A percentile compares a stretch with the other conserved stretches of the same genome.
Evolutionary conservation across 2,797 vertebrate genomes (phyloP).

Genomic region (Paramormyrops hopkinsi): DNA sequence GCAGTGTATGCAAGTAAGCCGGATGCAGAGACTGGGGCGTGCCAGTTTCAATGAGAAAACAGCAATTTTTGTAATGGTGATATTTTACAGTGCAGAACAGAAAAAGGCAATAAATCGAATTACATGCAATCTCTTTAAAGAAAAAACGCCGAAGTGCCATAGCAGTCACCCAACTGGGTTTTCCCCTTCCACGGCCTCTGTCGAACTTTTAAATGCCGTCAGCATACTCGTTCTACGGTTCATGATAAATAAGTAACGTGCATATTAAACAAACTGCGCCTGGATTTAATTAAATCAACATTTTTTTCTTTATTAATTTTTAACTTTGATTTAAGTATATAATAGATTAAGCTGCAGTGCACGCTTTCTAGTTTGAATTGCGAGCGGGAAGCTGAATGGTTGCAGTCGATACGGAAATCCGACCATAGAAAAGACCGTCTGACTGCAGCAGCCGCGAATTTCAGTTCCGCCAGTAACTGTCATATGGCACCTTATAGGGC

Average conservation of each 20-base stretch:
- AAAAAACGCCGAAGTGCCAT: neutral
- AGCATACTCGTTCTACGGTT: neutral
- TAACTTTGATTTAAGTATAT: neutral
- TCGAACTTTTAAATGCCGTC: neutral
- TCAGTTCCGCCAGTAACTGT: neutral
- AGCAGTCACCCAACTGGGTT: neutral
- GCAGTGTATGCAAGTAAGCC: neutral
- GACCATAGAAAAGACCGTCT: neutral
- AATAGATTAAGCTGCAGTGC: neutral
- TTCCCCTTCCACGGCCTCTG: neutral
- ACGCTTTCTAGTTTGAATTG: neutral
- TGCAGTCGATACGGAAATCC: neutral
- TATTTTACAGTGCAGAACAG: neutral
- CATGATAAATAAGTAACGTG: neutral
- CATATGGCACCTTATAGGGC: neutral
- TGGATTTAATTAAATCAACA: neutral
- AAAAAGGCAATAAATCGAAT: neutral
- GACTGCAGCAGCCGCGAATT: neutral
- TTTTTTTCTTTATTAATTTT: neutral
- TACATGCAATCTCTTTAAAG: neutral
- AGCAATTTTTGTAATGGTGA: neutral
- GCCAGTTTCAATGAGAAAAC: neutral
- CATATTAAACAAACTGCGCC: neutral
- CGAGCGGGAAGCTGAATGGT: neutral
- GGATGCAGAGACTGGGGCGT: neutral